Base-by-base conservation (phyloP, 2,113 vertebrate genomes). In the Gavia stellata region DNA sequence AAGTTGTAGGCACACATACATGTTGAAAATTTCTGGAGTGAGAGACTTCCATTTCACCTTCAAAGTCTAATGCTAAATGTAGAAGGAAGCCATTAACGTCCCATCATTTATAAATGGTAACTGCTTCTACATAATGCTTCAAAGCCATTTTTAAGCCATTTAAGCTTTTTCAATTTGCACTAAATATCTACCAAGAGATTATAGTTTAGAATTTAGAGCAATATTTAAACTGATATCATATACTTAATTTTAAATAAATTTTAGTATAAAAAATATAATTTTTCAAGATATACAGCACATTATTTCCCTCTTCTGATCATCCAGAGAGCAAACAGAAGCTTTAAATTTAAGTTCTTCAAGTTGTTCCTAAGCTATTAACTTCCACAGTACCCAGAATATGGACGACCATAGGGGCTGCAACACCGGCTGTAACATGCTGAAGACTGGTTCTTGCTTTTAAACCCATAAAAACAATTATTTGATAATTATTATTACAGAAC, bases 91-190 rank as follows among this genome's bases (percentile, higher is more conserved):
- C 97, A 97, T 97, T 98, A 98, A 97, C 91, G 77, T 96, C 90
- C 81, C 77, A 97, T 97, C 86, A 97, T 96, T 98, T 97, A 97
- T 97, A 96, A 86, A 95, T 89, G 77, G 96, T 98, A 97, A 97
- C 97, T 95, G 95, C 91, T 96, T 96, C 94, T 96, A 85, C 92
- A 97, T 96, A 97, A 97, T 97, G 96, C 90, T 98, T 98, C 93
- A 97, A 98, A 97, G 97, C 94, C 97, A 97, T 97, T 97, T 98
- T 97, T 97, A 97, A 98, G 95, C 78, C 94, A 97, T 97, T 98
- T 98, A 98, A 98, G 93, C 94, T 97, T 97, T 96, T 98, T 98
- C 95, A 97, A 95, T 98, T 98, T 98, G 90, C 90, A 85, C 94
- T 97, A 97, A 98, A 97, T 97, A 97, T 97, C 87, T 96, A 97